Evolutionary conservation across 2,888 invertebrate genomes (phyloP).

Genomic region (Zeuzera pyrina): DNA sequence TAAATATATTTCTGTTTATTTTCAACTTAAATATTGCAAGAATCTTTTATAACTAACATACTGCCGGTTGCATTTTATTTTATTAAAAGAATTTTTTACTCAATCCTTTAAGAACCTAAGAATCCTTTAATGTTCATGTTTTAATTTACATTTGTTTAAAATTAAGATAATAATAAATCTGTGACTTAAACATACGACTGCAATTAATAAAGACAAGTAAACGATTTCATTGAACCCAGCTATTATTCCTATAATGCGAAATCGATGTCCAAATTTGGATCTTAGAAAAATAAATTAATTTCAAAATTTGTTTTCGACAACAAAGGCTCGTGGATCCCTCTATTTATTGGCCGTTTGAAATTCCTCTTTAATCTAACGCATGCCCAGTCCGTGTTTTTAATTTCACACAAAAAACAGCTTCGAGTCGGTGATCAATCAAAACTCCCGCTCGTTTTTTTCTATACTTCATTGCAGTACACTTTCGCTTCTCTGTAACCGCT

Average conservation of each 20-base stretch:
- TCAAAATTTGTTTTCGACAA: slow-evolving; percentile 44
- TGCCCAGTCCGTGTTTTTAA: slow-evolving; percentile 66
- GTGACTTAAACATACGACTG: too few species aligned
- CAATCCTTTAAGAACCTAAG: too few species aligned
- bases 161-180: too few species aligned
- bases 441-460: slow-evolving; percentile 56
- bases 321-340: slow-evolving; percentile 40
- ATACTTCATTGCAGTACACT: slow-evolving; percentile 64
- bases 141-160: too few species aligned
- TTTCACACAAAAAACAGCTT: slow-evolving; percentile 66
- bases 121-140: too few species aligned
- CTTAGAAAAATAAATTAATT: slow-evolving; percentile 36
- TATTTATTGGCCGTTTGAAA: slow-evolving; percentile 51
- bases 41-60: too few species aligned
- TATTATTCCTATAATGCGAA: slow-evolving; percentile 28
- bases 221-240: too few species aligned
- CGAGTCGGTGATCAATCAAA: slow-evolving; percentile 71
- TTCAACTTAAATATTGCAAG: too few species aligned
- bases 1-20: slow-evolving; percentile 31
- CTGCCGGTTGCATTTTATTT: too few species aligned
- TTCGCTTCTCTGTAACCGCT: slow-evolving; percentile 62
- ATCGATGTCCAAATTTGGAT: slow-evolving; percentile 34
- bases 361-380: slow-evolving; percentile 67
- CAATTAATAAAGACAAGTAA: too few species aligned
- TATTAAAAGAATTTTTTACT: too few species aligned